A percentile compares a stretch with the other conserved stretches of the same genome.
Conservation (phyloP, 2,888 invertebrate species). For the Pemphredon lugubris region DNA sequence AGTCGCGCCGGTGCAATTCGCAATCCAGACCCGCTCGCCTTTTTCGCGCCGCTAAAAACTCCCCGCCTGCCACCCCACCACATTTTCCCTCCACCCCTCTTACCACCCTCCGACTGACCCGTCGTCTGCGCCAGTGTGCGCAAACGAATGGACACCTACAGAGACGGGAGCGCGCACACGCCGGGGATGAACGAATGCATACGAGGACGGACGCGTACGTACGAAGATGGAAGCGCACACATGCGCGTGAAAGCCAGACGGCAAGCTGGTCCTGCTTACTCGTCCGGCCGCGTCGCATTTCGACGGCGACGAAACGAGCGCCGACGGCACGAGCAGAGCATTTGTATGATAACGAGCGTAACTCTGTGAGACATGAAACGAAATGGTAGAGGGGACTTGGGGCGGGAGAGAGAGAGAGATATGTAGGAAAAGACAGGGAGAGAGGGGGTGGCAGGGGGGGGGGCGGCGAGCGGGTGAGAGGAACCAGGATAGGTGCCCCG, state of each 20-base stretch:
- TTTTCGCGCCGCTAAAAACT: slow-evolving; percentile 26
- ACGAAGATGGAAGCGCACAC: too few relatives aligned
- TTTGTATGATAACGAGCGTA: slow-evolving; percentile 75
- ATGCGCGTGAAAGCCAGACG: too few relatives aligned
- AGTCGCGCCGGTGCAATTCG: slow-evolving; percentile 36
- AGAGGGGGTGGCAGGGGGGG: slow-evolving; percentile 34
- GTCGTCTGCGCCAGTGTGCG: neutral
- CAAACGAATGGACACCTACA: too few relatives aligned
- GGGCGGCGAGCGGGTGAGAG: too few relatives aligned
- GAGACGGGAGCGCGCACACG: too few relatives aligned
- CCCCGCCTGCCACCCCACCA: neutral
- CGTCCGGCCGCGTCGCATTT: slow-evolving; percentile 54
- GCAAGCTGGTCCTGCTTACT: slow-evolving; percentile 32
- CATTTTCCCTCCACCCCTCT: neutral
- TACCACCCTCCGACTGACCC: neutral
- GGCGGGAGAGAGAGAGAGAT: slow-evolving; percentile 22
- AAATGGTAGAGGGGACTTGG: slow-evolving; percentile 45
- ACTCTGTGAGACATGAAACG: slow-evolving; percentile 65
- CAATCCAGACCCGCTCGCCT: slow-evolving; percentile 33
- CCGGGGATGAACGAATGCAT: slow-evolving; percentile 26
- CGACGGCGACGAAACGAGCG: slow-evolving; percentile 59
- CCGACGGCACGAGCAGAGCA: slow-evolving; percentile 67
- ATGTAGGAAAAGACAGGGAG: slow-evolving; percentile 15
- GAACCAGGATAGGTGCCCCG: slow-evolving; percentile 48
- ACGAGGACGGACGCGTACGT: neutral